Evolutionary conservation across 2,797 vertebrate species (phyloP).

Genomic region (Ceryle rudis): DNA sequence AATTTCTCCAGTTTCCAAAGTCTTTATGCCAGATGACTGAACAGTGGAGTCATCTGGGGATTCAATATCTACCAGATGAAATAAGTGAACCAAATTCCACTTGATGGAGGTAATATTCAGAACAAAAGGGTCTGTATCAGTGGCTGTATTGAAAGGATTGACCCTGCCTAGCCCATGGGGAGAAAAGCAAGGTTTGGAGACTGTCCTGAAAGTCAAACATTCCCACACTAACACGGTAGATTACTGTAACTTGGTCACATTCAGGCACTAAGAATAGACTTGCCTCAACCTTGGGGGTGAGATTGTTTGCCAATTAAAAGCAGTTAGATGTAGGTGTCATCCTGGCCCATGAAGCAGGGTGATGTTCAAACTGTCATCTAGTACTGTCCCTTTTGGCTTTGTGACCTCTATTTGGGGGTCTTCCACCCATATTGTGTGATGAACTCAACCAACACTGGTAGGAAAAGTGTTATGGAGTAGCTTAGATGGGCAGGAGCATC

Average conservation of each 20-base stretch:
- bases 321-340: not conserved
- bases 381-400: not conserved
- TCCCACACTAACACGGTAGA: not conserved
- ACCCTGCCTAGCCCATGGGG: not conserved
- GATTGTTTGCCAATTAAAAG: not conserved
- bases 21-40: not conserved
- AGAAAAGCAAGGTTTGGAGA: not conserved
- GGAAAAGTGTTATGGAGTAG: not conserved
- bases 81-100: slow-evolving; percentile 24
- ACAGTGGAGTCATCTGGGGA: not conserved
- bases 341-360: rapidly evolving
- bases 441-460: not conserved
- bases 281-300: not conserved
- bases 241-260: not conserved
- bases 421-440: rapidly evolving
- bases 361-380: not conserved
- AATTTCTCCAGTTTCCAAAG: not conserved
- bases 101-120: slow-evolving; percentile 32
- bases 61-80: slow-evolving; percentile 19
- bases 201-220: not conserved
- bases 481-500: not conserved
- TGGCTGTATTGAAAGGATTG: not conserved
- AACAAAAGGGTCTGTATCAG: slow-evolving; percentile 6
- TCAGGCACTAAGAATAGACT: not conserved
- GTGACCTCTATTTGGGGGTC: not conserved